phyloP scores from a whole-genome alignment of 2,888 invertebrate species.

The Caenorhabditis parvicauda region DNA sequence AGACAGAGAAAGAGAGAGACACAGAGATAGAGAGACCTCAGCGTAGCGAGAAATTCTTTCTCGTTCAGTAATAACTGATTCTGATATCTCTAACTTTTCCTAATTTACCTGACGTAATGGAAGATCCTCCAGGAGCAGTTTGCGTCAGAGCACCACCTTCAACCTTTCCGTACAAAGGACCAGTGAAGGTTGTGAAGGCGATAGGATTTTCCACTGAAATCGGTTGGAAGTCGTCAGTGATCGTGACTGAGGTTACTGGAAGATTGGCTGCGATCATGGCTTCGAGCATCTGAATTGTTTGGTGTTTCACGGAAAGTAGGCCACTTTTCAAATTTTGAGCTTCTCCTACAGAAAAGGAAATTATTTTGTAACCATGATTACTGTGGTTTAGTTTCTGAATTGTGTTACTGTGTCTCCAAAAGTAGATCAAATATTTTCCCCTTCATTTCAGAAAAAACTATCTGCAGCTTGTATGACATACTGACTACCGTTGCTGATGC shows the following conservation, averaged over 20 bases:
- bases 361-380: background rate
- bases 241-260: constrained; percentile 25
- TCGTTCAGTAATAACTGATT: too few species aligned
- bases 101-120: constrained; percentile 1
- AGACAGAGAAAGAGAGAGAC: too few species aligned
- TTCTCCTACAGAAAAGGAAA: background rate
- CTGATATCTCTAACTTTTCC: too few species aligned
- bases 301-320: too few species aligned
- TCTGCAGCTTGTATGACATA: too few species aligned
- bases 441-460: too few species aligned
- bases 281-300: constrained; percentile 45
- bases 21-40: too few species aligned
- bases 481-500: too few species aligned
- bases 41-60: too few species aligned
- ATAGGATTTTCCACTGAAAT: constrained; percentile 36
- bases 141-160: constrained; percentile 42
- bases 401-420: too few species aligned
- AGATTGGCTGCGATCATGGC: constrained; percentile 35
- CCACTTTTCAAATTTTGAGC: background rate
- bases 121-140: constrained; percentile 27
- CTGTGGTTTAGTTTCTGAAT: too few species aligned
- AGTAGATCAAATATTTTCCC: too few species aligned
- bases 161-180: constrained; percentile 40
- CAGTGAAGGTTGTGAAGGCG: constrained; percentile 23
- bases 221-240: constrained; percentile 35